These are phyloP conservation scores for Momotus momota DNA, from an alignment of 2,797 vertebrate genomes.

Conservation along the genomic window DNA sequence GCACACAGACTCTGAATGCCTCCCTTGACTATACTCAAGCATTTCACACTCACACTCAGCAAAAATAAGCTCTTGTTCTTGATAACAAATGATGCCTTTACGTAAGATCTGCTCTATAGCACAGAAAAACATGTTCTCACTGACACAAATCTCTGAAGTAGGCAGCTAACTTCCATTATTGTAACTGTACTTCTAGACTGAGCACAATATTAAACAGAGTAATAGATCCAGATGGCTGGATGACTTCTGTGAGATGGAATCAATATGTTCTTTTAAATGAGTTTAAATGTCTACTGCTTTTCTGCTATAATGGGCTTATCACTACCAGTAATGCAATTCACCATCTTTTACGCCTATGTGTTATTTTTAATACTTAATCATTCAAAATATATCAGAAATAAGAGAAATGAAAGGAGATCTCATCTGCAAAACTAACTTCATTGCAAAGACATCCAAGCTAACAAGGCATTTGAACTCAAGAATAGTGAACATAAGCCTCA, in stretches of 20 bases:
- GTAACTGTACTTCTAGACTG: background rate
- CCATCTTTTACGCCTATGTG: background rate
- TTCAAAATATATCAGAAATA: background rate
- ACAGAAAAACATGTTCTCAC: background rate
- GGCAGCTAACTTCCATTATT: background rate
- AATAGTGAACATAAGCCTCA: background rate
- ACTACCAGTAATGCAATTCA: background rate
- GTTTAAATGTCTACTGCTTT: background rate
- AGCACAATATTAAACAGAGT: background rate
- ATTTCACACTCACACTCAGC: background rate
- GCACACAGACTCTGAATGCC: background rate
- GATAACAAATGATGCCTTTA: background rate
- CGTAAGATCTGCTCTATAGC: background rate
- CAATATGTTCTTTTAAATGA: background rate
- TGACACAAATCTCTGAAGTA: background rate
- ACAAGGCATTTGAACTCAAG: background rate
- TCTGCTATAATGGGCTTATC: background rate
- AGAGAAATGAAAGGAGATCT: background rate
- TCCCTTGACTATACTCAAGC: background rate
- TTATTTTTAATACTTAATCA: background rate
- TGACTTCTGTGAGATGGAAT: background rate
- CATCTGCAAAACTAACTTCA: background rate
- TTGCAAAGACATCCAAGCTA: background rate
- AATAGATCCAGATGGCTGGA: background rate
- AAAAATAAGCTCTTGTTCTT: background rate